Base-by-base conservation (phyloP, 2,797 vertebrate species). In the Ptychadena robeensis region DNA sequence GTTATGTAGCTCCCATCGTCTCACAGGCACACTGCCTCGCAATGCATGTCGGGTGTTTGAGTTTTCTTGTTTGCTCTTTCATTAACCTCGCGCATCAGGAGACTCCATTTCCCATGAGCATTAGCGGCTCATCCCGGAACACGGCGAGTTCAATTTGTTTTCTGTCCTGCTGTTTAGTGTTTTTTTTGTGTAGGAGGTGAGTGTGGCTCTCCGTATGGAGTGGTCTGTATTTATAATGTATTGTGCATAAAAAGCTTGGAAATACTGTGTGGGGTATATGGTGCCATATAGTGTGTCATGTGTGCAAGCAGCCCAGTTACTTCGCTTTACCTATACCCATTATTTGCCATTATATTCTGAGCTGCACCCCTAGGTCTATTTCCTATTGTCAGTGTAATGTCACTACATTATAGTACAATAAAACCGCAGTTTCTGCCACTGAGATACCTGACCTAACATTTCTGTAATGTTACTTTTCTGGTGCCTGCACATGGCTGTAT, bases 41-140 rank as follows among this genome's bases (percentile, higher is more conserved):
- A 82, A 2, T 75, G 80, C 71, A 75, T 82, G 30, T 22, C 38
- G 80, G 80, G 10, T 15, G 9, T 9, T 57, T 71, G 68, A 69
- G 71, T 82, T n/a, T 59, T 8, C n/a, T 4, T 0, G 2, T 0
- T 22, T 5, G 2, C 18, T 9, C 3, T 4, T 25, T 14, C 14
- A 34, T 2, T 9, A 2, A 1, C 4, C 2, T 15, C 0, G 3
- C 0, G 1, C 14, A 1, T 30, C 1, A 22, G 25, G 4, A 30
- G 15, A 82, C 80, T 82, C 59, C 71, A 75, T 75, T 30, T 68
- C 71, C 80, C 72, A 59, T 38, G 18, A 68, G 0, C 44, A 3
- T 14, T 2, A 8, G 65, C 12, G 12, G 30, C 44, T 22, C 32
- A 80, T 35, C 28, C 61, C 35, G 53, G 57, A 65, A 65, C 15